Evolutionary conservation across 2,797 vertebrate genomes (phyloP), one percentile per base, ranked within the genome.

Genomic region (Gymnothorax javanicus): DNA sequence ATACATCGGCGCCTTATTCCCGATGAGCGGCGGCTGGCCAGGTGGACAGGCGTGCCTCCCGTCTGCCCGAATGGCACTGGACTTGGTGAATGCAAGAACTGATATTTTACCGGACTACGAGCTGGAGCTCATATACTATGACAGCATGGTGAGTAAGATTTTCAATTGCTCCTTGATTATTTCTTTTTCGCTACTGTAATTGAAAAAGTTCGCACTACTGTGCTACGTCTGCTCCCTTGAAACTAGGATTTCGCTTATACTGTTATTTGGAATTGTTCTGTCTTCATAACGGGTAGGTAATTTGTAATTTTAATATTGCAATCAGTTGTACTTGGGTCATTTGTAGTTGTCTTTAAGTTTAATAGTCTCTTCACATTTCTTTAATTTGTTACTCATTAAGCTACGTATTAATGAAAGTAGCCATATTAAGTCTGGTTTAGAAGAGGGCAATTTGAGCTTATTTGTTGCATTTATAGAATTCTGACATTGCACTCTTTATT

Each of bases 1-100:
- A 87, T 97, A 98, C 96, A 97, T 98, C 89, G 97, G 97, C 69
- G 97, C 97, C 33, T 96, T 98, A 88, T 98, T 98, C 93, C 97
- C 97, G 79, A 98, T 98, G 97, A 98, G 97, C 83, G 97, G 97
- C 23, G 97, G 97, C 86, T 98, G 97, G 97, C 97, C 97, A 0
- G 97, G 97, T 17, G 97, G 97, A 15, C 97, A 98, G 92, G 97
- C 97, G 52, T 98, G 97, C 89, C 96, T 98, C 69, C 97, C 97
- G 25, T 93, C 97, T 23, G 97, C 97, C 84, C 96, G 97, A 90
- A 98, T 98, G 97, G 97, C 97, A 71, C 94, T 98, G 91, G 96
- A 98, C 91, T 95, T 98, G 94, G 97, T 98, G 87, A 98, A 98
- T 91, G 96, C 96, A 91, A 91, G 97, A 89, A 94, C 94, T 67